Percentiles rank a stretch among this genome's conserved stretches.
phyloP scores from a whole-genome alignment of 1,140 invertebrate species.

The Euglossa dilemma region DNA sequence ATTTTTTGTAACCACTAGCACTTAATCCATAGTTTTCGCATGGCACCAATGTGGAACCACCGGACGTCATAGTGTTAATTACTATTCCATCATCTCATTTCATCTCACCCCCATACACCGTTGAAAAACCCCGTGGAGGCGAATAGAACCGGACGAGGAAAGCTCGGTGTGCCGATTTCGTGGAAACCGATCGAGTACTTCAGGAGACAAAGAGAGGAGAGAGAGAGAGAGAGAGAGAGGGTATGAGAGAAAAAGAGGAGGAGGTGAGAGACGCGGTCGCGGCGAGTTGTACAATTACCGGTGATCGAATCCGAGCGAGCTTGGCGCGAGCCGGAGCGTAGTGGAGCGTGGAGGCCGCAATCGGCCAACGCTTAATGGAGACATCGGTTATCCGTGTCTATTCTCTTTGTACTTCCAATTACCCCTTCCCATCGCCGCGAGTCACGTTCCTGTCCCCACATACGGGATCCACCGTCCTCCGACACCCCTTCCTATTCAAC shows the following conservation, averaged over 20 bases:
- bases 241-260: neutral
- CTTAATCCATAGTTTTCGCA: no score
- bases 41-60: no score
- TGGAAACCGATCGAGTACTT: neutral
- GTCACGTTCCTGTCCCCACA: conserved; percentile 43
- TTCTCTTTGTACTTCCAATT: conserved; percentile 68
- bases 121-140: no score
- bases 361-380: conserved; percentile 63
- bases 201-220: no score
- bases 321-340: conserved; percentile 22
- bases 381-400: conserved; percentile 69
- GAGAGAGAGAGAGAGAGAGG: neutral
- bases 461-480: neutral
- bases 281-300: conserved; percentile 28
- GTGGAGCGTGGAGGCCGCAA: conserved; percentile 47
- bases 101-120: no score
- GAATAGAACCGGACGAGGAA: neutral
- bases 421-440: conserved; percentile 39
- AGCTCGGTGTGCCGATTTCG: conserved; percentile 13
- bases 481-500: no score
- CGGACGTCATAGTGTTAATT: no score
- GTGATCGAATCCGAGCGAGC: conserved; percentile 27
- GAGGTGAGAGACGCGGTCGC: neutral
- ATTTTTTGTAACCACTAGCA: no score
- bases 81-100: no score